Conservation (phyloP, 1,140 invertebrate genomes). For the Drosophila burlai region DNA sequence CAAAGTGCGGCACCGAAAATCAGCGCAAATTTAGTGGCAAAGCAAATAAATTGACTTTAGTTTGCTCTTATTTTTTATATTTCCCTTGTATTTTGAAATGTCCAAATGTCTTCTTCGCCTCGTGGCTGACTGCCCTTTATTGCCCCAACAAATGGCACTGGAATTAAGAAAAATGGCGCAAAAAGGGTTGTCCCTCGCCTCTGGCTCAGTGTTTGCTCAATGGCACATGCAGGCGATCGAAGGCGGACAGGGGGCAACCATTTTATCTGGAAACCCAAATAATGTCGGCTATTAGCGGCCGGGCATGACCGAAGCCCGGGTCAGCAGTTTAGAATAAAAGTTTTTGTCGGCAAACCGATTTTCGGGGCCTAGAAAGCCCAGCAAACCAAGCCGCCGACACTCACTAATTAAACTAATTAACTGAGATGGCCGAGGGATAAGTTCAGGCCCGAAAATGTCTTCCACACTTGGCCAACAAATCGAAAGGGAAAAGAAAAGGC, state of each 20-base stretch:
- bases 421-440: constrained; percentile 52
- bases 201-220: constrained; percentile 72
- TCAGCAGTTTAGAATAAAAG: constrained; percentile 59
- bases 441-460: constrained; percentile 22
- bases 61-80: constrained; percentile 46
- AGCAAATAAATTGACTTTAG: constrained; percentile 82
- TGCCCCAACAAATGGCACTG: constrained; percentile 64
- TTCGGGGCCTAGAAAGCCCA: constrained; percentile 33
- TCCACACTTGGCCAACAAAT: constrained; percentile 33
- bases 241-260: constrained; percentile 21
- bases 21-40: constrained; percentile 83
- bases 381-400: constrained; percentile 41
- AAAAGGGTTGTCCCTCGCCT: constrained; percentile 56
- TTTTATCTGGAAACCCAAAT: constrained; percentile 36
- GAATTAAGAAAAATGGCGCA: constrained; percentile 78
- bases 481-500: constrained; percentile 44
- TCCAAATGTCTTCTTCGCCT: constrained; percentile 72
- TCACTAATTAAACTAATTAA: constrained; percentile 79
- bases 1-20: constrained; percentile 53
- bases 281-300: constrained; percentile 74
- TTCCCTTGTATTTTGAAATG: constrained; percentile 54
- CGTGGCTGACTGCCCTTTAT: constrained; percentile 67
- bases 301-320: constrained; percentile 38
- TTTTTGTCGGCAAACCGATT: constrained; percentile 50
- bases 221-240: constrained; percentile 77